Evolutionary conservation across 2,113 vertebrate species (phyloP), one percentile per base, ranked within the genome.

Genomic region (Toxotes jaculatrix): DNA sequence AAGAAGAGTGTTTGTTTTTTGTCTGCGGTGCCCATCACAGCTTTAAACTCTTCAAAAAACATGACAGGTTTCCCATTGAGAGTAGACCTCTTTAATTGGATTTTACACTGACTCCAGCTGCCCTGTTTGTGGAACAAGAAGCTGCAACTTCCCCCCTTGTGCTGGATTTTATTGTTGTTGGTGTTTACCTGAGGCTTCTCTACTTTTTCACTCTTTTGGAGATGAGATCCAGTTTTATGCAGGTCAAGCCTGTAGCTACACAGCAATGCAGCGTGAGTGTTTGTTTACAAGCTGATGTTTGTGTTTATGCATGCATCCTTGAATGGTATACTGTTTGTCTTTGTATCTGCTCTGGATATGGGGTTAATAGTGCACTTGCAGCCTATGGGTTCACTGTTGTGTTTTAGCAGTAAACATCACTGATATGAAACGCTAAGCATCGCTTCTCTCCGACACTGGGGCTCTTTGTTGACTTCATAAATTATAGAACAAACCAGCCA

Each of bases 141-240:
- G 55, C 59, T 74, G 63, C 40, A 51, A 49, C 68, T 80, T 75
- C 32, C 59, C 23, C 78, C 17, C 66, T 62, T 75, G 31, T 23
- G 5, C 55, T 79, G 82, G 77, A 77, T 49, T 51, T 21, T 49
- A 17, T 32, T n/a, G 10, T 27, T 21, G 36, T 13, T 49, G 27
- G 49, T 42, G 31, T 83, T 47, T 9, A 72, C 47, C 75, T 51
- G 71, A 77, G 68, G 75, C 53, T n/a, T 4, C 9, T 1, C 45
- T 7, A 17, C 32, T 32, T 14, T 6, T n/a, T 19, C 5, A 36
- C 60, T 27, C 57, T 73, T 74, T 87, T 87, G 84, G 92, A 93
- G 82, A 94, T 94, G 94, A 95, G 93, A 90, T 93, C 93, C 91
- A 94, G 95, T 85, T 93, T 89, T 77, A 94, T 93, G 90, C 94